phyloP scores from a whole-genome alignment of 2,113 vertebrate genomes.

The Saiga tatarica region DNA sequence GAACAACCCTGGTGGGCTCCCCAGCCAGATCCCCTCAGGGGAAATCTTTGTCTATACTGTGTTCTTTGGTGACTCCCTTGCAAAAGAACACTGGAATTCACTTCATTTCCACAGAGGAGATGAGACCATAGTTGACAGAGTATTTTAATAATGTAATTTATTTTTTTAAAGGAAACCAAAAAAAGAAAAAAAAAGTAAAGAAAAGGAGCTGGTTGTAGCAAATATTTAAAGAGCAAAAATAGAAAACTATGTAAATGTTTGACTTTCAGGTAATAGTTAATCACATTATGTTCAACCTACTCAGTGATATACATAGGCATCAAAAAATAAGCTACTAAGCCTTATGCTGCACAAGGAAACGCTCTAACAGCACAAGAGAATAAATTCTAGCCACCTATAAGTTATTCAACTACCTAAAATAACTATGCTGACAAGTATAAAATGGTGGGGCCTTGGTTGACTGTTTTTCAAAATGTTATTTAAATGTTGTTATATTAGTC shows the following conservation, averaged over 20 bases:
- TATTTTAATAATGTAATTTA: slow-evolving; percentile 8
- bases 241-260: background rate
- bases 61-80: background rate
- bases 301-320: background rate
- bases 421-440: background rate
- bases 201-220: background rate
- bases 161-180: background rate
- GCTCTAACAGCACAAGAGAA: background rate
- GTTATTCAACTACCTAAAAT: background rate
- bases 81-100: background rate
- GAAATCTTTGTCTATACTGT: background rate
- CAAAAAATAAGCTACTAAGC: background rate
- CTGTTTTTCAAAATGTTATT: background rate
- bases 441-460: background rate
- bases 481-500: background rate
- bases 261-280: background rate
- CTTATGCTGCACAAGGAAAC: background rate
- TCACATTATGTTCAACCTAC: background rate
- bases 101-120: background rate
- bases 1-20: background rate
- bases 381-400: background rate
- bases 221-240: background rate
- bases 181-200: background rate
- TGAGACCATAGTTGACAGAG: background rate
- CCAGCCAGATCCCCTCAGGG: background rate